Base-by-base conservation (phyloP, 2,888 invertebrate species). In the Steinernema scapterisci region DNA sequence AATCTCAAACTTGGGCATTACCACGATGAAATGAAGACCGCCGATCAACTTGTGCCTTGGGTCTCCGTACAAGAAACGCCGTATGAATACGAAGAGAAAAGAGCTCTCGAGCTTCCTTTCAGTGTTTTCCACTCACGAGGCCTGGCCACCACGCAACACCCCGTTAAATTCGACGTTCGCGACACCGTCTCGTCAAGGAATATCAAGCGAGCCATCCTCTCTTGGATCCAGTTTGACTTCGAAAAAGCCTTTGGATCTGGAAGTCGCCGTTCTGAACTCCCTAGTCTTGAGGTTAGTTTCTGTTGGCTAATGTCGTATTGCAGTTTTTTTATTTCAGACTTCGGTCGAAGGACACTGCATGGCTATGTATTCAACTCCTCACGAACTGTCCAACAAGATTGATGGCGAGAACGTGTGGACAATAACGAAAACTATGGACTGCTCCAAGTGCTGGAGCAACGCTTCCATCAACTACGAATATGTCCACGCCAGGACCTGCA, bases 401-500 rank as follows among this genome's bases (percentile, higher is more conserved):
- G 38, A 38, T 9, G 38, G 38, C 38, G 54, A 56, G 63, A 46
- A 54, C 19, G 3, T 9, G 5, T 70, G 52, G 43, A 77, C 76
- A 27, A 46, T 79, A 23, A 75, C 78, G 6, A 77, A 89, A 85
- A 84, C 88, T 51, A 82, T 88, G 78, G 88, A 89, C 87, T 88
- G 88, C 82, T 87, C 88, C 74, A 86, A 87, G 72, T 88, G 88
- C 85, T 74, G 75, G 56, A 75, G 83, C 70, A 82, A 85, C 73
- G 85, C 87, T 16, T 75, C 75, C n/a, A 73, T 78, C 72, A 70
- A 71, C 73, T 77, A 80, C 79, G 79, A 78, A 73, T 76, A 54
- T 54, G 44, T 71, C 23, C 71, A 75, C 70, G 13, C 38, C 13
- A 54, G 48, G 27, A 23, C 43, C 7, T 78, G 78, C 76, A 73